These are phyloP conservation scores for Cephus rjabovi DNA, from an alignment of 2,888 invertebrate genomes.

Conservation along the genomic window DNA sequence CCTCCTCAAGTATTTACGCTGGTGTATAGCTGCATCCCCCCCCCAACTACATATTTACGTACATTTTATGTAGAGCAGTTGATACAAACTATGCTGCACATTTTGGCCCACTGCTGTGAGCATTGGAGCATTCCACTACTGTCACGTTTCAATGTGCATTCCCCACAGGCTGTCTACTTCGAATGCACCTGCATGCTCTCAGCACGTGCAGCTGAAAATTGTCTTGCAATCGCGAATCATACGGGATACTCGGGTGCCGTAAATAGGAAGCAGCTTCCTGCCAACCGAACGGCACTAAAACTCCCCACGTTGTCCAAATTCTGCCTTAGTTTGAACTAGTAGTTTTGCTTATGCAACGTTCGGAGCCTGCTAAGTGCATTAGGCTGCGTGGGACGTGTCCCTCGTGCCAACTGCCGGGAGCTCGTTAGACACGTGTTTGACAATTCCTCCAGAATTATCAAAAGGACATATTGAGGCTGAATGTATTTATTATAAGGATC, in stretches of 20 bases:
- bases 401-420: neutral
- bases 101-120: neutral
- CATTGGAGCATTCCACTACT: neutral
- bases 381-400: neutral
- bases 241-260: neutral
- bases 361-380: neutral
- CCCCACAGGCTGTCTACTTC: neutral
- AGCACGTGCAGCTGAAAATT: neutral
- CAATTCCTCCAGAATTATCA: neutral
- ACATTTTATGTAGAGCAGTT: neutral
- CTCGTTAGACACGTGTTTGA: neutral
- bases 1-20: neutral
- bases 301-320: neutral
- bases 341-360: neutral
- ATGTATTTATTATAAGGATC: neutral
- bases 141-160: too few species aligned
- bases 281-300: neutral
- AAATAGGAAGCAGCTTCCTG: neutral
- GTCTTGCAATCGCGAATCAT: neutral
- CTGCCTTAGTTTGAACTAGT: neutral
- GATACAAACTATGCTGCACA: neutral
- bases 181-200: neutral
- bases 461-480: neutral
- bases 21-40: too few species aligned
- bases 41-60: neutral